Base-by-base conservation (phyloP, 2,888 invertebrate genomes). In the Oligia fasciuncula region DNA sequence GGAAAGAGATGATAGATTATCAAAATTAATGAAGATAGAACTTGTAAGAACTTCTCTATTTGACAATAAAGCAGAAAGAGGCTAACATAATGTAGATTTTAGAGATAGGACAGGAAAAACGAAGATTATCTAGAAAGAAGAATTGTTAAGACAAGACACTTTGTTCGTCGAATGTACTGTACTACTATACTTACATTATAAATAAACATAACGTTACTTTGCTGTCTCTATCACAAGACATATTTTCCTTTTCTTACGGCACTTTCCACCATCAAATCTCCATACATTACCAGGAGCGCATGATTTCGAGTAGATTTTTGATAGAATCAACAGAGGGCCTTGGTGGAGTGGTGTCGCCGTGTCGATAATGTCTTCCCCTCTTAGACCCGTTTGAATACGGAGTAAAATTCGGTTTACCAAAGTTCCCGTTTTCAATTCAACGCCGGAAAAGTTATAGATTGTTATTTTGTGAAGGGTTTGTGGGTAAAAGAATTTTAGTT, bases 251-350 rank as follows among this genome's bases (percentile, higher is more conserved):
- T 54, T 72, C n/a, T 14, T 3, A 23, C 13, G 63, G 40, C 23
- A 40, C 8, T 17, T 14, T 49, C 63, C 14, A 29, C 29, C 23
- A 70, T 79, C 76, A 62, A 85, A 87, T 85, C 86, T 85, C 80
- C 72, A 90, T 88, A 84, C 91, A 79, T 81, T 87, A 92, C 84
- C 81, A 68, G 63, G 90, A 92, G 57, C 78, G 23, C 76, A 76
- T 85, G 85, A 90, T 90, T 92, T 92, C 91, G 90, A 95, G 94
- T 94, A 94, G 95, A 95, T 95, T 95, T 95, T 94, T 95, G 96
- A 96, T 96, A 96, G 95, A 96, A 96, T 96, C 96, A 95, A 95
- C 96, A 96, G 92, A 88, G 91, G 93, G 91, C 91, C 93, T 92
- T 90, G 81, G 88, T 91, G 90, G 94, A 95, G 95, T 93, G 94